phyloP scores from a whole-genome alignment of 1,140 invertebrate species.

The Apis mellifera region Amel_HAv3.1 CM009932.2:14504001-14504500 shows the following conservation, averaged over 20 bases:
- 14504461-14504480: constrained; percentile 6
- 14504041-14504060: constrained; percentile 64
- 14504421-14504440: background rate
- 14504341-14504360: background rate
- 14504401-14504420: constrained; percentile 11
- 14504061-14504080: constrained; percentile 48
- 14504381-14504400: background rate
- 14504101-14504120: constrained; percentile 38
- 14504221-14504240: constrained; percentile 10
- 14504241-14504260: background rate
- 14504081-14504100: constrained; percentile 48
- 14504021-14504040: background rate
- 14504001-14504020: background rate
- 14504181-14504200: background rate
- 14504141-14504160: constrained; percentile 32
- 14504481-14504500: background rate
- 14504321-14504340: background rate
- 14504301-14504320: too few species aligned
- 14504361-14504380: too few species aligned
- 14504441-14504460: background rate
- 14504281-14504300: too few species aligned
- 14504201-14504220: background rate
- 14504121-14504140: constrained; percentile 2
- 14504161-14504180: constrained; percentile 22
- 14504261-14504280: background rate